Base-by-base conservation (phyloP, 2,797 vertebrate species). In the Gobionotothen gibberifrons region DNA sequence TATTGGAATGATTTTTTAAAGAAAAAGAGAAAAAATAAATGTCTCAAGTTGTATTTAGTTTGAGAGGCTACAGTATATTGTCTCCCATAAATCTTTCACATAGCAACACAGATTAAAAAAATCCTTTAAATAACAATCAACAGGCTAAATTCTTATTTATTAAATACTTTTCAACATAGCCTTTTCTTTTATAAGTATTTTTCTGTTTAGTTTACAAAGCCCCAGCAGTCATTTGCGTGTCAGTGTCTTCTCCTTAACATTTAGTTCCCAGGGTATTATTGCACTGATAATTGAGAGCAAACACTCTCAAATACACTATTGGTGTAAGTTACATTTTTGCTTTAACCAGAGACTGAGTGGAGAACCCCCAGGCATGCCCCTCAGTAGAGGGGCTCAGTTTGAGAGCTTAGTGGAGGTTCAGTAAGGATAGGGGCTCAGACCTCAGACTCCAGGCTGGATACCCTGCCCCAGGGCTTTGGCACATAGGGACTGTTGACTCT, bases 361-460 rank as follows among this genome's bases (percentile, higher is more conserved):
- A 61, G 63, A 70, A 58, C 62, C 79, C 74, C 69, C 79, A 70
- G 82, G 58, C 68, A 29, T 52, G 44, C 71, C 66, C 56, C 74
- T 61, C 44, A 17, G 80, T 9, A 40, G 32, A 64, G 54, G 72
- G 69, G 61, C 69, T 76, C 65, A 76, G 69, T 84, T 69, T 78
- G 53, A 73, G 54, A 83, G 77, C 62, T 58, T 46, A 49, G 72
- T 69, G 51, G 81, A 77, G 74, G 74, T 78, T 76, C 65, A 69
- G 62, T 68, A 67, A 72, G 60, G 71, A 72, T 46, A 54, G 62
- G 54, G 70, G 48, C 74, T 98, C 95, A 99, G 81, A 98, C 98
- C 93, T 98, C 97, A 0, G 97, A 99, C 91, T 98, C 97, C 90
- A 97, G 92, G 90, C 97, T 98, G 85, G 96, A 97, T 52, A 97